Evolutionary conservation across 2,797 vertebrate species (phyloP).

Genomic region (Botia kubotai): DNA sequence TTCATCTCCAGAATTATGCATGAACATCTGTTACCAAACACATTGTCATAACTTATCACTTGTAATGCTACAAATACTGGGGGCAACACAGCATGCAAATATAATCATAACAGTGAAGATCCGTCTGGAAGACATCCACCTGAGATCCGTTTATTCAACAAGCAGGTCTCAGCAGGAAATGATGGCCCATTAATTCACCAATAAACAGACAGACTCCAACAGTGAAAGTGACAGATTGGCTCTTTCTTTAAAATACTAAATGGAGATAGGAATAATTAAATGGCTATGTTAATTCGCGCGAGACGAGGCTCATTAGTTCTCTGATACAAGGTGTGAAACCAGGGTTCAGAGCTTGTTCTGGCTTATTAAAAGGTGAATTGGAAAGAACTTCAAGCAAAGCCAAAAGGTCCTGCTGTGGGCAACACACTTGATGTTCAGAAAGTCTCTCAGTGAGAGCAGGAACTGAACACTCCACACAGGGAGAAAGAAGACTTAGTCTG

Average conservation of each 20-base stretch:
- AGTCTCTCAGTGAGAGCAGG: constrained; percentile 5
- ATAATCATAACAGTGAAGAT: constrained; percentile 8
- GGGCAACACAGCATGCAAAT: neutral
- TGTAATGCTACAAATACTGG: neutral
- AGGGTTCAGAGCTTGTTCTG: constrained; percentile 4
- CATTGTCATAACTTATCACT: constrained; percentile 12
- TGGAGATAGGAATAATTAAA: constrained; percentile 37
- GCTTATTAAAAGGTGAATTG: neutral
- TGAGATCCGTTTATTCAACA: constrained; percentile 26
- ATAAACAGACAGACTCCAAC: constrained; percentile 25
- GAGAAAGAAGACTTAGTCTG: constrained; percentile 23
- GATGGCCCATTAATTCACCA: constrained; percentile 31
- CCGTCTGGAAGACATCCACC: constrained; percentile 22
- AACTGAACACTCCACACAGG: constrained; percentile 3
- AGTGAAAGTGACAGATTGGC: constrained; percentile 39
- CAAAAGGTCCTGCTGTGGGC: constrained; percentile 39
- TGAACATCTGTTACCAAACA: constrained; percentile 43
- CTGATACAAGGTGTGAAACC: constrained; percentile 1
- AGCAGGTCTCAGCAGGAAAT: constrained; percentile 28
- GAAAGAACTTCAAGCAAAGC: constrained; percentile 9
- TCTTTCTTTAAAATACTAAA: constrained; percentile 43
- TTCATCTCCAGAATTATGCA: constrained; percentile 37
- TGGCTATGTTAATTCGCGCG: constrained; percentile 16
- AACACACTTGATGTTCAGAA: constrained; percentile 43
- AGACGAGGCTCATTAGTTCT: constrained; percentile 11